Evolutionary conservation across 1,140 invertebrate species (phyloP), one percentile per base, ranked within the genome.

Genomic region (Ephestia elutella): DNA sequence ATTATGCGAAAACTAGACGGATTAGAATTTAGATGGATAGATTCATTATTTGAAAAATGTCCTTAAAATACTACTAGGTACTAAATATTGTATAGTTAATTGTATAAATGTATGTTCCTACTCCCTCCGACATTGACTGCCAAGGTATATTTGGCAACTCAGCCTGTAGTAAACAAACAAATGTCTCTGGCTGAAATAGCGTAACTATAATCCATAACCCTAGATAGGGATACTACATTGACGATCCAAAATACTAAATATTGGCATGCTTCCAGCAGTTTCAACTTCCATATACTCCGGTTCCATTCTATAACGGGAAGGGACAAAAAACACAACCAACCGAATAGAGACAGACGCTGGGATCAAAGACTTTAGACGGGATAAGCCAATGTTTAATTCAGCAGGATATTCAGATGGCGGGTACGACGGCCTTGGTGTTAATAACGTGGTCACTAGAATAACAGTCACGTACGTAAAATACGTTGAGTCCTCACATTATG

Each of bases 251-350:
- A 65, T 54, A 65, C 56, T 21, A 57, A 70, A 66, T 56, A 44
- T 70, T 81, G 78, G 75, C 58, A 53, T 56, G 2, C 3, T 59
- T 73, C 81, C 79, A 79, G 53, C 58, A 4, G 2, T 59, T 73
- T 79, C 78, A 78, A 73, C 68, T 71, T 80, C 73, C 75, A 69
- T 75, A 75, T 65, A 51, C 68, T 70, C 38, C 57, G 56, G 54
- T 65, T 62, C 54, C 65, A 62, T 60, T 73, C 66, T 73, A 73
- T 68, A 73, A 75, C 68, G 68, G 75, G 67, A 68, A 71, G 66
- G 62, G 68, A 63, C 56, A 62, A 58, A 54, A 67, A 62, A 68
- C 53, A 66, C 50, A 66, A 59, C 67, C 62, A 35, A 63, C 63
- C 60, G 66, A 70, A 67, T 80, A 71, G 54, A 58, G 62, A 59